These are phyloP conservation scores for Dinoponera quadriceps DNA, from an alignment of 1,140 invertebrate genomes.

Conservation along the genomic window DNA sequence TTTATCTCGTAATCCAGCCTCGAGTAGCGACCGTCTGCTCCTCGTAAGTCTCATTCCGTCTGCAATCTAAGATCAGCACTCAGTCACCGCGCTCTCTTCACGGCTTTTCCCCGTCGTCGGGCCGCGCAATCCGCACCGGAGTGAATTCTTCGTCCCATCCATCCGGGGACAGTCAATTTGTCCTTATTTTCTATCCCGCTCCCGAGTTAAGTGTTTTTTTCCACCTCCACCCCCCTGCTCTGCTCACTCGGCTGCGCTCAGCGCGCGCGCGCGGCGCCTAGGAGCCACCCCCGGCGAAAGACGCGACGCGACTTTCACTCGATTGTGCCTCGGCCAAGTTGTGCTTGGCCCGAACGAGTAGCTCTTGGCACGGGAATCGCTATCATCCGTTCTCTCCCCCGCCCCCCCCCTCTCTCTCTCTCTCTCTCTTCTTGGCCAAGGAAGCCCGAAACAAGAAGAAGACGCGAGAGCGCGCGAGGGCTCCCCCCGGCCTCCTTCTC, in stretches of 20 bases:
- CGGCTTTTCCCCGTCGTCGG: slow-evolving; percentile 12
- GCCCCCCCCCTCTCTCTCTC: slow-evolving; percentile 53
- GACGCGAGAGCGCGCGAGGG: slow-evolving; percentile 12
- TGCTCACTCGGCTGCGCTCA: neutral
- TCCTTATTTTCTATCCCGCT: slow-evolving; percentile 46
- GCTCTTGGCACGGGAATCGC: slow-evolving; percentile 76
- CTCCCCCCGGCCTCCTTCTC: neutral
- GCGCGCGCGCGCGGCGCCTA: slow-evolving; percentile 1
- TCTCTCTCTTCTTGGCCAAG: slow-evolving; percentile 40
- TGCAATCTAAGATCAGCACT: slow-evolving; percentile 49
- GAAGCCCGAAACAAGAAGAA: slow-evolving; percentile 58
- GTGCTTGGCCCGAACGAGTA: slow-evolving; percentile 72
- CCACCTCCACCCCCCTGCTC: neutral
- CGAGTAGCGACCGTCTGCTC: slow-evolving; percentile 50
- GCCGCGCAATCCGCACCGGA: slow-evolving; percentile 38
- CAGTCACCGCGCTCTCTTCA: slow-evolving; percentile 28
- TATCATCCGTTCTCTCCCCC: slow-evolving; percentile 65
- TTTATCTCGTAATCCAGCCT: slow-evolving; percentile 51
- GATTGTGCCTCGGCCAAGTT: slow-evolving; percentile 71
- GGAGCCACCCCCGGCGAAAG: slow-evolving; percentile 49
- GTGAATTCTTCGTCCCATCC: slow-evolving; percentile 43
- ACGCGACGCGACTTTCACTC: slow-evolving; percentile 72
- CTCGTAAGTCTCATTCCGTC: slow-evolving; percentile 58
- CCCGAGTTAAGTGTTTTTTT: slow-evolving; percentile 69
- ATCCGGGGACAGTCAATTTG: slow-evolving; percentile 49